phyloP scores from a whole-genome alignment of 2,113 vertebrate species.

The Poeciliopsis prolifica region DNA sequence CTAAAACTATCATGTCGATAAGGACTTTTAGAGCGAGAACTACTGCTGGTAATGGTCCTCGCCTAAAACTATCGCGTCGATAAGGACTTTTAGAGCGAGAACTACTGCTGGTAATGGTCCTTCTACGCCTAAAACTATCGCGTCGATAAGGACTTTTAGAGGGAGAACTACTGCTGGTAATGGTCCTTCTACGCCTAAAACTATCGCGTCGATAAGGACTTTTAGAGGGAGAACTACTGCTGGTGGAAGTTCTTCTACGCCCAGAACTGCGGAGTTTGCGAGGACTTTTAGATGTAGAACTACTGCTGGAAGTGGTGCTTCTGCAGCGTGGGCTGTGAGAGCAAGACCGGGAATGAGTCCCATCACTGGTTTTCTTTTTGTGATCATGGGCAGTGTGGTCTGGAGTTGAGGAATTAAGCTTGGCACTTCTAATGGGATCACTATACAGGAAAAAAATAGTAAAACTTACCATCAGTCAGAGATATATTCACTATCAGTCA shows the following conservation, averaged over 20 bases:
- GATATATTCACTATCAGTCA: background rate
- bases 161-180: background rate
- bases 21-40: background rate
- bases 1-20: background rate
- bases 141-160: background rate
- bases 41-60: background rate
- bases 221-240: background rate
- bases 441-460: background rate
- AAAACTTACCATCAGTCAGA: background rate
- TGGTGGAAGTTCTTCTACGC: background rate
- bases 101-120: background rate
- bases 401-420: background rate
- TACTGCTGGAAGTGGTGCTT: background rate
- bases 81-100: background rate
- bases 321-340: background rate
- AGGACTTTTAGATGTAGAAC: background rate
- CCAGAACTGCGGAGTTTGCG: background rate
- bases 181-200: background rate
- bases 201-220: background rate
- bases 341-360: background rate
- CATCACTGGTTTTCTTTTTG: background rate
- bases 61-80: background rate
- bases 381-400: background rate
- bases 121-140: background rate
- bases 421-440: background rate